Percentiles rank a stretch among this genome's conserved stretches.
Evolutionary conservation across 1,140 invertebrate genomes (phyloP).

Genomic region (Drosophila takahashii): DNA sequence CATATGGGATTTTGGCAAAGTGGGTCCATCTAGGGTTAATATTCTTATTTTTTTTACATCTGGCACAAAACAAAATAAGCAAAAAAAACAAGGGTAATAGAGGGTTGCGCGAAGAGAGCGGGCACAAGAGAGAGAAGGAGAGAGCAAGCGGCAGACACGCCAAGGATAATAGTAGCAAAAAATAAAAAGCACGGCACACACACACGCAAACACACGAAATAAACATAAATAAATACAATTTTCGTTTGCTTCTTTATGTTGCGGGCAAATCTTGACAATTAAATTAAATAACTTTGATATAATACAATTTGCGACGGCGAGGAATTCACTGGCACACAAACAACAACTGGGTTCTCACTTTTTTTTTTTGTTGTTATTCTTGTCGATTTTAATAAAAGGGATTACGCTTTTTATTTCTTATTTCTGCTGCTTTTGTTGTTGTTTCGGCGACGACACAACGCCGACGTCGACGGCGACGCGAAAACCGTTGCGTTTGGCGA

Average conservation of each 20-base stretch:
- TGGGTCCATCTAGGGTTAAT: constrained; percentile 6
- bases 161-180: constrained; percentile 22
- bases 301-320: constrained; percentile 60
- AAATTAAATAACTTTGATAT: constrained; percentile 67
- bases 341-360: constrained; percentile 24
- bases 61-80: constrained; percentile 38
- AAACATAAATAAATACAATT: constrained; percentile 5
- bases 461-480: constrained; percentile 52
- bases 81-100: constrained; percentile 9
- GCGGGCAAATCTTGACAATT: constrained; percentile 46
- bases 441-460: constrained; percentile 30
- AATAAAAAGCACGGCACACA: neutral
- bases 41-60: constrained; percentile 11
- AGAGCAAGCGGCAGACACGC: constrained; percentile 22
- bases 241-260: neutral
- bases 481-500: constrained; percentile 37
- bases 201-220: neutral
- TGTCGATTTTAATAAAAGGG: constrained; percentile 25
- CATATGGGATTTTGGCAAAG: constrained; percentile 14
- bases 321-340: constrained; percentile 18
- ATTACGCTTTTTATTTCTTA: constrained; percentile 50
- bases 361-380: neutral
- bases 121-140: neutral
- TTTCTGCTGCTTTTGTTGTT: constrained; percentile 2
- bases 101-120: constrained; percentile 29